Percentiles rank a stretch among this genome's conserved stretches.
These are phyloP conservation scores for Chironex yamaguchii DNA, from an alignment of 30 jellyfish, hydroid and myxozoan species.

Conservation along the genomic window DNA sequence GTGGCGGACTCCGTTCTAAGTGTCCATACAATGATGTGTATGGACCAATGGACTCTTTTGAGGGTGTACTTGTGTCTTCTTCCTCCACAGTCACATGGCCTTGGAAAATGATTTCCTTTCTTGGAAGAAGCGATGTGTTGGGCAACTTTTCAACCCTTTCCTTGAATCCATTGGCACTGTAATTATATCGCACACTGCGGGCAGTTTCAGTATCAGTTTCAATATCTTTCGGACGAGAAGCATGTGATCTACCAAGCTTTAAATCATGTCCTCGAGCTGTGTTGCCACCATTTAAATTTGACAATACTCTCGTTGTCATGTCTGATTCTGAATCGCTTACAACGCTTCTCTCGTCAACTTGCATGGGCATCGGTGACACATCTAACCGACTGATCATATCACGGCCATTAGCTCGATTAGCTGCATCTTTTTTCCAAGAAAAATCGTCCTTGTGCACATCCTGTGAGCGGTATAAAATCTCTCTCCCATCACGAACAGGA, in stretches of 20 bases:
- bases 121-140: not conserved
- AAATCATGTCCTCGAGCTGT: not conserved
- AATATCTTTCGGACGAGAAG: not conserved
- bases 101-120: too few relatives aligned
- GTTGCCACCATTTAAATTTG: not conserved
- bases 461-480: not conserved
- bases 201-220: not conserved
- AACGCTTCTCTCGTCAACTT: not conserved
- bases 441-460: not conserved
- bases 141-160: not conserved
- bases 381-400: not conserved
- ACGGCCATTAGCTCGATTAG: not conserved
- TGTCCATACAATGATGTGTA: constrained; percentile 13
- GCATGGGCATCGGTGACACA: not conserved
- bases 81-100: not conserved
- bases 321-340: not conserved
- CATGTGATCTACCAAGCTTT: not conserved
- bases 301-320: not conserved
- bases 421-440: not conserved
- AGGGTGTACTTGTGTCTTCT: constrained; percentile 32
- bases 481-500: not conserved
- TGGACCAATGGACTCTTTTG: constrained; percentile 34
- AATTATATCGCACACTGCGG: not conserved
- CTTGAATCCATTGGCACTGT: not conserved
- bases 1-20: constrained; percentile 81